Evolutionary conservation across 1,140 invertebrate species (phyloP), one percentile per base, ranked within the genome.

Genomic region (Planococcus citri): DNA sequence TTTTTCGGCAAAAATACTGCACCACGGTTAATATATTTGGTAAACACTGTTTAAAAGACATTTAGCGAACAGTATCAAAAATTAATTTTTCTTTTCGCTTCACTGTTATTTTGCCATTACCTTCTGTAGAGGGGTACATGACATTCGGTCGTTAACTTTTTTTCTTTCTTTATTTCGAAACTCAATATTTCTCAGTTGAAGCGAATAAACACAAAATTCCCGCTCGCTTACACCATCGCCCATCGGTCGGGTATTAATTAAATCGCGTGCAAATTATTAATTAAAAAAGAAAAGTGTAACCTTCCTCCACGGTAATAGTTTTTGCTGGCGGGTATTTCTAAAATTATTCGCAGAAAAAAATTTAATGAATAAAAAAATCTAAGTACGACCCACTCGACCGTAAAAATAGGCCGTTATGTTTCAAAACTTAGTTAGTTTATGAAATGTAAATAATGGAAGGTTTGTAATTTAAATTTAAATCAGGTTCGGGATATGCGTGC

Each of bases 41-140:
- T 51, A 51, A 51, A 51, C 41, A 51, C 41, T 51, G 41, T 20
- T 51, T 51, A 20, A 51, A 51, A 51, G 41, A 51, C 41, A 51
- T 51, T 51, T 51, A 51, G n/a, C 17, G 41, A 51, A 51, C 41
- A 51, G n/a, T 51, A 51, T 20, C 41, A 51, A 51, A 51, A 51
- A 51, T 51, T 51, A 51, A 51, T 51, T 51, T 51, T n/a, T 51
- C 41, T 51, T 51, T 51, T 51, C 41, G n/a, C 41, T 51, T 51
- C 12, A 20, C 41, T 51, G 6, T 51, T 51, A 51, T 51, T 51
- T 51, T 51, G 4, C 41, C 41, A 51, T 51, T 51, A 51, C 10
- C 41, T 12, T 9, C 41, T 14, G 2, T 20, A 20, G 17, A 51
- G 41, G 41, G 41, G 41, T 51, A 51, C 41, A 51, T 51, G 41